Evolutionary conservation across 2,113 vertebrate genomes (phyloP).

Genomic region (Odobenus rosmarus): DNA sequence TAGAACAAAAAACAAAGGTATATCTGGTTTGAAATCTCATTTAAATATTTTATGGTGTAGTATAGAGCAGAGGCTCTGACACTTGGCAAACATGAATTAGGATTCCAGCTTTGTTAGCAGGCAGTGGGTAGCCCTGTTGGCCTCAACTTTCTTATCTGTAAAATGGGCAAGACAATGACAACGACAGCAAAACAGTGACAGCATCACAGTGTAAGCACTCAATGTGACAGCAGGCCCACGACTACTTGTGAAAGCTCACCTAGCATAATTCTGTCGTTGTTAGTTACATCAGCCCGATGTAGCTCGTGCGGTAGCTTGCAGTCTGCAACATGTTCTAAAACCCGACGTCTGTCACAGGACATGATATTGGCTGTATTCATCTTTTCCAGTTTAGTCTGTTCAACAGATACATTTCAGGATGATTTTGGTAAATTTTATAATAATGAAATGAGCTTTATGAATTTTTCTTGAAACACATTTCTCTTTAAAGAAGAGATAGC

Average conservation of each 20-base stretch:
- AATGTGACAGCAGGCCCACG: neutral
- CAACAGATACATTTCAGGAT: neutral
- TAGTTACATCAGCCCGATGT: neutral
- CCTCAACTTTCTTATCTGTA: neutral
- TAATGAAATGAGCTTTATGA: neutral
- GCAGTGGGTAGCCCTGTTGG: neutral
- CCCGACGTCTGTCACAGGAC: neutral
- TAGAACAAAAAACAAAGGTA: constrained; percentile 81
- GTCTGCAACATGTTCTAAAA: neutral
- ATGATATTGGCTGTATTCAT: neutral
- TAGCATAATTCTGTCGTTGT: neutral
- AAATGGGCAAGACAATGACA: neutral
- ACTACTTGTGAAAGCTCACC: neutral
- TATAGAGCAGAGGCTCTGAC: neutral
- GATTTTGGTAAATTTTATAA: neutral
- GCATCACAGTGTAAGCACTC: neutral
- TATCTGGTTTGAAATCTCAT: neutral
- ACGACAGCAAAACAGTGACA: neutral
- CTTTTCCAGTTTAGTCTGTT: neutral
- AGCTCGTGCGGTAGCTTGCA: neutral
- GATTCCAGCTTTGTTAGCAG: neutral
- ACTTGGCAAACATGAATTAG: accelerated
- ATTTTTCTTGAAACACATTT: constrained; percentile 1
- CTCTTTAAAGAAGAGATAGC: neutral
- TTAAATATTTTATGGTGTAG: neutral